Base-by-base conservation (phyloP, 2,797 vertebrate genomes). In the Parambassis ranga region DNA sequence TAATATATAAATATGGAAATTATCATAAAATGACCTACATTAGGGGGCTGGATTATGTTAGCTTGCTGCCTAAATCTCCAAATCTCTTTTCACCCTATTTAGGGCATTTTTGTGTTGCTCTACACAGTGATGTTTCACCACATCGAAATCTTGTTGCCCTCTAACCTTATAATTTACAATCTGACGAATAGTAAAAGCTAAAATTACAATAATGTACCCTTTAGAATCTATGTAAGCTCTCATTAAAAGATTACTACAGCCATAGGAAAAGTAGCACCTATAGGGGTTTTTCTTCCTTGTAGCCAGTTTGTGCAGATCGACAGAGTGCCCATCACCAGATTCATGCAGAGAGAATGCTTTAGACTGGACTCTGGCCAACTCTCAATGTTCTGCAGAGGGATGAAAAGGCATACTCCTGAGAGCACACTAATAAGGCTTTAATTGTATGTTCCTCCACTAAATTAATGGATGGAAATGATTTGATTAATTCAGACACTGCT, bases 371-470 rank as follows among this genome's bases (percentile, higher is more conserved):
- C 51, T 43, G 73, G 86, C 91, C 92, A 93, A 91, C 73, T 87
- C 88, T 81, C 90, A 94, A 93, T 94, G 93, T 94, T 93, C 93
- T 91, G 86, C 85, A 76, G 82, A 82, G 86, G 90, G 91, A 91
- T 90, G 88, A 93, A 93, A 93, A 92, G 90, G 81, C 90, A 89
- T 88, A 88, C 90, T 91, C 92, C 87, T 90, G 88, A 86, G 90
- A 92, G 90, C 81, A 59, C 76, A 67, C 83, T 92, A 92, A 93
- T 92, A 86, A 90, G 85, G 65, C 74, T 90, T 89, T 94, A 93
- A 93, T 94, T 92, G 92, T 92, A 93, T 93, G 93, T 94, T 93
- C 93, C 92, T 93, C 86, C 84, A 81, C 91, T 90, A 92, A 94
- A 93, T 93, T 91, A 93, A 93, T 93, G 91, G 90, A 90, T 90